A percentile compares a stretch with the other conserved stretches of the same genome.
Conservation (phyloP, 1,140 invertebrate genomes). For the Lasioglossum baleicum region DNA sequence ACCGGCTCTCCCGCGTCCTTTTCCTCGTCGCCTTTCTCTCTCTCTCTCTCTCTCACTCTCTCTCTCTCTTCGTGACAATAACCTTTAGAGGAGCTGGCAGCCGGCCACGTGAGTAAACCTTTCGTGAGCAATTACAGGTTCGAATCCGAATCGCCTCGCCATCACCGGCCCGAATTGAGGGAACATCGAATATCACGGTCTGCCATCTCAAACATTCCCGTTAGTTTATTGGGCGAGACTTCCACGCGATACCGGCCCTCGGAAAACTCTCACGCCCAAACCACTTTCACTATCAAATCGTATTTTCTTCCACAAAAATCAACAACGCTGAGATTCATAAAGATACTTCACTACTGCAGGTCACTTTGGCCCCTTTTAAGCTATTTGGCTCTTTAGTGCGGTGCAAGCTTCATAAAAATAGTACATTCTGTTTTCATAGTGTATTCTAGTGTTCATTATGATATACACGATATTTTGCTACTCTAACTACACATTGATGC, state of each 20-base stretch:
- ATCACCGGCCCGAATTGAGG: slow-evolving; percentile 22
- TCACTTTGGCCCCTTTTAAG: too few relatives aligned
- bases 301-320: too few relatives aligned
- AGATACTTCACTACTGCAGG: too few relatives aligned
- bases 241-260: not conserved
- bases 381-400: too few relatives aligned
- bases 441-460: too few relatives aligned
- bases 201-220: not conserved
- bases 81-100: slow-evolving; percentile 41
- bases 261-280: not conserved
- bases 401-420: too few relatives aligned
- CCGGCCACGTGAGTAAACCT: slow-evolving; percentile 40
- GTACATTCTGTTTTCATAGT: too few relatives aligned
- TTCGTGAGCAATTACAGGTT: slow-evolving; percentile 45
- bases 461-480: too few relatives aligned
- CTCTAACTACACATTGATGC: too few relatives aligned
- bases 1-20: not conserved
- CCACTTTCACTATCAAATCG: not conserved
- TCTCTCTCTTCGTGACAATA: slow-evolving; percentile 42
- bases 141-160: slow-evolving; percentile 30
- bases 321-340: too few relatives aligned
- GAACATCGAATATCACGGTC: not conserved
- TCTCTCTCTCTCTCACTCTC: not conserved
- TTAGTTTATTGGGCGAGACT: not conserved
- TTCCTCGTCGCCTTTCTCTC: not conserved